Evolutionary conservation across 2,888 invertebrate genomes (phyloP), one percentile per base, ranked within the genome.

Genomic region (Ophraella communa): DNA sequence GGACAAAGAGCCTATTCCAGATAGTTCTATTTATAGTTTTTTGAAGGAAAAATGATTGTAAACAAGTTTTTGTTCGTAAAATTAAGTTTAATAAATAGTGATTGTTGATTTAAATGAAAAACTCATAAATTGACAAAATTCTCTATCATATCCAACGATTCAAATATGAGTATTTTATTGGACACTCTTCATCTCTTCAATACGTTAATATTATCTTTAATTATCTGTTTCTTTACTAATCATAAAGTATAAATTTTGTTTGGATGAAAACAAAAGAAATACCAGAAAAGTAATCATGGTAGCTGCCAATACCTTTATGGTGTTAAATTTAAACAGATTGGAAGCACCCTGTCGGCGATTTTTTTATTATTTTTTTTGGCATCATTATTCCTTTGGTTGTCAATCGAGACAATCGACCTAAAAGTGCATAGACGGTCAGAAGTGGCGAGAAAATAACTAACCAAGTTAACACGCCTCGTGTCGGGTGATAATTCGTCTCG

Each of bases 401-500:
- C 79, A 79, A 77, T 79, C 78, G 74, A 71, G 65, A 77, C 78
- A 77, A 78, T 78, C 77, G 78, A 69, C 73, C 72, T 33, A 42
- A 49, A 55, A 55, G 52, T 39, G 59, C 49, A 33, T 30, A 58
- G 51, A 51, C 59, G 39, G 39, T 59, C 49, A 49, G 51, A 63
- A 71, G 65, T 74, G 77, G 80, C 78, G 80, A 80, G 81, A 81
- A 80, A 81, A 81, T 81, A 81, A 81, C 81, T 80, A 80, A 81
- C 79, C 79, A 75, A 79, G 77, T 80, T 81, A 80, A 81, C 81
- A 80, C 81, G 80, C 77, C 76, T 76, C 75, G 78, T 78, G 80
- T 79, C 76, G 79, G 75, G 47, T 78, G 78, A 80, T 80, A 81
- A 81, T 81, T 80, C 81, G 79, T 81, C 80, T 76, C 71, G 74